Evolutionary conservation across 2,888 invertebrate genomes (phyloP), one percentile per base, ranked within the genome.

Genomic region (Venusia cambrica): DNA sequence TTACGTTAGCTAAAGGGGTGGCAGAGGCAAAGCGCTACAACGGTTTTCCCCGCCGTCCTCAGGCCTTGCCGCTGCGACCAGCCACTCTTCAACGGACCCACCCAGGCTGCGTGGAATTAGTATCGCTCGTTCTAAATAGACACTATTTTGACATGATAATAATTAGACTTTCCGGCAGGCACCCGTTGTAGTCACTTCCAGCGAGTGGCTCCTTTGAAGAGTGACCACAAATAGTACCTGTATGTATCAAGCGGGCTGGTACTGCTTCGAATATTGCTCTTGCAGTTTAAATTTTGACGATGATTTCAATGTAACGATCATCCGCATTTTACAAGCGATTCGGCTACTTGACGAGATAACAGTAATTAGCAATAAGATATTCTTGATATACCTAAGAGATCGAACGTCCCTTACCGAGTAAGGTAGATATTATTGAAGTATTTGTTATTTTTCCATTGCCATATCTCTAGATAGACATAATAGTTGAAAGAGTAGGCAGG

Each of bases 361-460:
- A 65, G 61, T 75, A 74, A 62, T 84, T 85, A 87, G 87, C 83
- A 81, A 81, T 87, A 87, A 87, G 87, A 79, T 66, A 63, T 73
- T 69, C 75, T 74, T 75, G 74, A 83, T 81, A 79, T 79, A 84
- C 75, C 78, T 84, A 85, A 84, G 84, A 79, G 76, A 83, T 81
- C 76, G 83, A 84, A 87, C 87, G 85, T 87, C 87, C 87, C 87
- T 85, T 85, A 85, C 85, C 80, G 79, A 83, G 87, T 85, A 85
- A 87, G 84, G 85, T 85, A 85, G 84, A 76, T 71, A 73, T 73
- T 80, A 79, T 74, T 75, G 72, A 75, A 71, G 67, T 74, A 68
- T 75, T 52, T 74, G 30, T 84, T 78, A 73, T 76, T 77, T 78
- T 76, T 77, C 74, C 73, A 77, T 70, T 68, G 73, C 69, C 77